These are phyloP conservation scores for Lissocephala sabroskyi DNA, from an alignment of 2,888 invertebrate species.

Conservation along the genomic window DNA sequence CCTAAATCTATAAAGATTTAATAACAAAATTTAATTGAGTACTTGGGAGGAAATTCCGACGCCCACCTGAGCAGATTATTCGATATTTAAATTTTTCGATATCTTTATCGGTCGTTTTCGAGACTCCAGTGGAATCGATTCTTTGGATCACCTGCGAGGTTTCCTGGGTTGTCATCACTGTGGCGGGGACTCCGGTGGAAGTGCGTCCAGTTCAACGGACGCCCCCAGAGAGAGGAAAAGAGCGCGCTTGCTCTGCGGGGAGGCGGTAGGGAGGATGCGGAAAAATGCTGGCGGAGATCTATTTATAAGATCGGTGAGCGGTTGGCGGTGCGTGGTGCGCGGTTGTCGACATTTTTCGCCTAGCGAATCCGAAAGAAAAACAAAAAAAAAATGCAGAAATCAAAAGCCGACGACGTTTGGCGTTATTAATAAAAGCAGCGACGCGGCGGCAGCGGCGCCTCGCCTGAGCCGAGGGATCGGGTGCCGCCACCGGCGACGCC, in stretches of 20 bases:
- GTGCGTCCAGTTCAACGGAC: slow-evolving; percentile 3
- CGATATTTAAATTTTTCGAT: no score
- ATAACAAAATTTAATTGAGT: no score
- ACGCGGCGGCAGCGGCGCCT: slow-evolving; percentile 48
- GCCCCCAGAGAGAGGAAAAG: slow-evolving; percentile 45
- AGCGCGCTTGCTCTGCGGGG: slow-evolving; percentile 18
- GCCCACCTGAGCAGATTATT: no score
- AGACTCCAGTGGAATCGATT: no score
- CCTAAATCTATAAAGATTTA: no score
- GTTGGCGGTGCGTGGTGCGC: no score
- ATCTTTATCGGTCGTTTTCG: no score
- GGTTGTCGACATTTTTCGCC: slow-evolving; percentile 48
- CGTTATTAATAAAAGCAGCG: slow-evolving; percentile 63
- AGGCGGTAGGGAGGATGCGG: no score
- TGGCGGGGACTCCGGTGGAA: no score
- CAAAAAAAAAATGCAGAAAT: slow-evolving; percentile 38
- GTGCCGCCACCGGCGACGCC: slow-evolving; percentile 21
- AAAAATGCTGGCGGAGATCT: slow-evolving; percentile 17
- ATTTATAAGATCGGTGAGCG: slow-evolving; percentile 38
- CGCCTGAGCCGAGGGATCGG: slow-evolving; percentile 18
- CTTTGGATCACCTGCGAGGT: no score
- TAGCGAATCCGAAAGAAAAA: slow-evolving; percentile 35
- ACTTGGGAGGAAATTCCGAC: no score
- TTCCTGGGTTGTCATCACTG: no score
- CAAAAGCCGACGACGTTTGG: slow-evolving; percentile 24